phyloP scores from a whole-genome alignment of 1,140 invertebrate genomes.

The Tribolium madens region DNA sequence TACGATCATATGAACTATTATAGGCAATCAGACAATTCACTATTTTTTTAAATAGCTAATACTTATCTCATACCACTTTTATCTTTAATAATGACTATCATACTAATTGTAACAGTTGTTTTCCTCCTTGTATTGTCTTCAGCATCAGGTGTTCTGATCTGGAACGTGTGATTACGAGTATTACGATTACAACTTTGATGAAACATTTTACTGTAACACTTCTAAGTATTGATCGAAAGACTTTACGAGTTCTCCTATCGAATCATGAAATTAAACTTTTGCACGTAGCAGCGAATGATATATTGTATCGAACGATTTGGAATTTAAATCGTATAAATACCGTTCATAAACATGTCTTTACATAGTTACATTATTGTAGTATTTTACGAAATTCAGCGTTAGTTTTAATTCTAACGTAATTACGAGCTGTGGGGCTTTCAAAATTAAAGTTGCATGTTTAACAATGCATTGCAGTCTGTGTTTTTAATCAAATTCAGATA shows the following conservation, averaged over 20 bases:
- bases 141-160: not conserved
- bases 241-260: not conserved
- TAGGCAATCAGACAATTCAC: no score
- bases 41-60: no score
- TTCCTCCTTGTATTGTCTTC: not conserved
- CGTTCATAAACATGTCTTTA: no score
- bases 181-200: not conserved
- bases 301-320: no score
- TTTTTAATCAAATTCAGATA: not conserved
- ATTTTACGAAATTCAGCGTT: no score
- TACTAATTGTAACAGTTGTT: not conserved
- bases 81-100: no score
- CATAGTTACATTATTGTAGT: no score
- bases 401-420: no score
- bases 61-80: no score
- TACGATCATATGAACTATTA: no score
- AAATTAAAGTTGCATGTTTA: not conserved
- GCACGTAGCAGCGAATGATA: not conserved
- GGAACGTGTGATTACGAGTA: not conserved
- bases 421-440: no score
- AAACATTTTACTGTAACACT: not conserved
- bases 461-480: not conserved
- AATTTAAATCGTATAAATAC: no score
- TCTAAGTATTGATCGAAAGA: not conserved
- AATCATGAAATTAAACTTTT: not conserved